Conservation (phyloP, 2,888 invertebrate species). For the Cephus nigrinus region DNA sequence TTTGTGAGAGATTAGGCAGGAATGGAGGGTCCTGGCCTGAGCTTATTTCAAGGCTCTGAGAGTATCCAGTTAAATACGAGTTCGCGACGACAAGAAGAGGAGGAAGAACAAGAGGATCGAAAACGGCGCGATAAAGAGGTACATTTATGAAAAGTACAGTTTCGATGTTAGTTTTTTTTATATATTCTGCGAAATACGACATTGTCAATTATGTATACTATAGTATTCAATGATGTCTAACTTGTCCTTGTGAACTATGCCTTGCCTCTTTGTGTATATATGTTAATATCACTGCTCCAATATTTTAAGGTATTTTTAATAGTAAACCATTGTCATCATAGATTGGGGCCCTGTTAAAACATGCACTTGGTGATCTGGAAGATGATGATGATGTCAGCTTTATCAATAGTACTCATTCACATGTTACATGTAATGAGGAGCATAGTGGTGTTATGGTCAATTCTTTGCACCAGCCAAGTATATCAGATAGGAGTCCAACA, state of each 20-base stretch:
- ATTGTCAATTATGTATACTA: not conserved
- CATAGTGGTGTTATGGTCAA: conserved; percentile 33
- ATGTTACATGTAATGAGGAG: conserved; percentile 45
- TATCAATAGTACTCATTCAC: conserved; percentile 67
- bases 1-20: conserved; percentile 42
- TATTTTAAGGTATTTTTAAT: not conserved
- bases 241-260: not conserved
- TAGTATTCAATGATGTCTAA: not conserved
- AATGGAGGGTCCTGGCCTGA: conserved; percentile 73
- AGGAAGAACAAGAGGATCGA: conserved; percentile 78
- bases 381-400: conserved; percentile 76
- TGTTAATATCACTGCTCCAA: not conserved
- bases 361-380: conserved; percentile 77
- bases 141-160: conserved; percentile 23
- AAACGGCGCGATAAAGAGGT: conserved; percentile 77
- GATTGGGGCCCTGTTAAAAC: conserved; percentile 74
- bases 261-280: not conserved
- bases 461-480: conserved; percentile 28
- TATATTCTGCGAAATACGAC: conserved; percentile 20
- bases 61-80: conserved; percentile 76
- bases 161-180: conserved; percentile 15
- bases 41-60: conserved; percentile 77
- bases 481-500: conserved; percentile 38
- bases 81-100: conserved; percentile 73
- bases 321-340: conserved; percentile 45